Evolutionary conservation across 2,113 vertebrate genomes (phyloP).

Genomic region (Hypanus sabinus): DNA sequence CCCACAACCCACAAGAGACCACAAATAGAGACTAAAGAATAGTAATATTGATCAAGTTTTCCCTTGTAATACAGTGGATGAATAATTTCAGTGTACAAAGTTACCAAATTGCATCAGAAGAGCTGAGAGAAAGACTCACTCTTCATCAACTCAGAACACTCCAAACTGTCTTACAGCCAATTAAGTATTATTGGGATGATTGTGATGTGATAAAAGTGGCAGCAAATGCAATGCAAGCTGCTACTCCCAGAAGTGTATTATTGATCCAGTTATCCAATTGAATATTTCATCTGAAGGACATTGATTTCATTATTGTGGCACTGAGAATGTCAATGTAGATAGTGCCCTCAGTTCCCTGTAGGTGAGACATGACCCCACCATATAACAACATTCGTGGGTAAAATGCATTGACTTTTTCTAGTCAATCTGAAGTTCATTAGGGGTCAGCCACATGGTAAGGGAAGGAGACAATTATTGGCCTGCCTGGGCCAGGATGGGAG

Average conservation of each 20-base stretch:
- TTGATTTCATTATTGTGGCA: not conserved
- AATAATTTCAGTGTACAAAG: not conserved
- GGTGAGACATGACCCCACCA: not conserved
- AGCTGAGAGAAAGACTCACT: not conserved
- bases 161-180: not conserved
- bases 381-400: not conserved
- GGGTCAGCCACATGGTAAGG: not conserved
- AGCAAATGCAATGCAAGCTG: not conserved
- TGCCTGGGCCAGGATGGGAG: not conserved
- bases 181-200: not conserved
- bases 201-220: not conserved
- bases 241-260: too few relatives aligned
- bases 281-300: not conserved
- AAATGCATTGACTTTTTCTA: not conserved
- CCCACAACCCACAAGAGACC: not conserved
- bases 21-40: not conserved
- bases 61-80: not conserved
- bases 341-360: not conserved
- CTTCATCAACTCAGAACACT: not conserved
- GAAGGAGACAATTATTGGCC: not conserved
- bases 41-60: not conserved
- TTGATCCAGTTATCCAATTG: not conserved
- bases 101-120: not conserved
- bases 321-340: not conserved
- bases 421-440: not conserved